Evolutionary conservation across 30 jellyfish, hydroid and myxozoan species (phyloP), one percentile per base, ranked within the genome.

Genomic region (Hydractinia symbiolongicarpus): DNA sequence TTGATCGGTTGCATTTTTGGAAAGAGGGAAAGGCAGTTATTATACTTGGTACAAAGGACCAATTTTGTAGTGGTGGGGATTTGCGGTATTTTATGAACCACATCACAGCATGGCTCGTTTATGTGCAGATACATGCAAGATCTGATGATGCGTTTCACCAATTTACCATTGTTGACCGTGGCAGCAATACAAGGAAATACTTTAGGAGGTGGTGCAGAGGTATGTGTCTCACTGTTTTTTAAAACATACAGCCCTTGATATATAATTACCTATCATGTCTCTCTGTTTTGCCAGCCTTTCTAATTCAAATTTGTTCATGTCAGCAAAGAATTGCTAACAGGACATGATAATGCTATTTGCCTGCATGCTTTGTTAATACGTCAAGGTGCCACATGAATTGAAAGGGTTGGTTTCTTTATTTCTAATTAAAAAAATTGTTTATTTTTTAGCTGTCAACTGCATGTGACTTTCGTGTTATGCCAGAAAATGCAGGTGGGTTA

Each of bases 161-260:
- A 81, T 66, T 75, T 90, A 8, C 97, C 97, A 5, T 76, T 90
- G 72, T 44, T 86, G 50, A 85, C 96, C 56, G 91, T 90, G 75
- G 95, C 97, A 9, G 90, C 94, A 40, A 53, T 90, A 52, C 86
- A 90, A 60, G 97, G 97, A n/a, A 81, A 66, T 40, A 83, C 97
- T 7, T 55, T 90, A 5, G 97, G 97, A 0, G 97, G 97, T 4
- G 97, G 97, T 7, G 97, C 97, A n/a, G 97, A 90, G 94, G 97
- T 90, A 55, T 19, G 49, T 20, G 10, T n/a, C 15, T 53, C 13
- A 9, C 19, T 51, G 50, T 53, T 53, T 10, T 20, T 68, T 69
- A 30, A 5, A 9, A 20, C 49, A 17, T 20, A 19, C 16, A 4
- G 5, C 5, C 13, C 20, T 81, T 40, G 54, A 67, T 16, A 9